A percentile compares a stretch with the other conserved stretches of the same genome.
Conservation (phyloP, 2,113 vertebrate species). For the Oostethus manadensis region DNA sequence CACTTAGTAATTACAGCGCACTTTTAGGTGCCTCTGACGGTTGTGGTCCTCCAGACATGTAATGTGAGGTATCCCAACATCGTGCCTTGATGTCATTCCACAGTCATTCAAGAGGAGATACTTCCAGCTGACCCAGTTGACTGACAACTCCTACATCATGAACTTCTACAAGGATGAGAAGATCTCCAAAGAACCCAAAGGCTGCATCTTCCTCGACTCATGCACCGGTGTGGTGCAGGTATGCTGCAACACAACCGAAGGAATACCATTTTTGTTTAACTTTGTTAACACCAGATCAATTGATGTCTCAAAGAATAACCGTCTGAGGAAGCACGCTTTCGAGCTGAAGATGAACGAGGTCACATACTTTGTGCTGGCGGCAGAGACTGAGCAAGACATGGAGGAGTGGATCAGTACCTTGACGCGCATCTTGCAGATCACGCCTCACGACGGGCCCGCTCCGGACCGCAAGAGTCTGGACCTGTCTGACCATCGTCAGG, state of each 20-base stretch:
- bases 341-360: slow-evolving; percentile 98
- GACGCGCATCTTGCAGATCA: slow-evolving; percentile 94
- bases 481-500: slow-evolving; percentile 83
- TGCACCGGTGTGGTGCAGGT: slow-evolving; percentile 97
- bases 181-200: slow-evolving; percentile 97
- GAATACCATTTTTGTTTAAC: not conserved
- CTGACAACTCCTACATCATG: slow-evolving; percentile 98
- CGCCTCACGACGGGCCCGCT: slow-evolving; percentile 80
- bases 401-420: slow-evolving; percentile 96
- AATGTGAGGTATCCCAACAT: not conserved
- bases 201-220: slow-evolving; percentile 97
- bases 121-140: slow-evolving; percentile 94
- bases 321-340: slow-evolving; percentile 91
- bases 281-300: not conserved
- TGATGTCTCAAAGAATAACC: slow-evolving; percentile 73
- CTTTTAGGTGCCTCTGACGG: too few species aligned
- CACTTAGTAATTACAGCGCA: too few species aligned
- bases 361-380: slow-evolving; percentile 97
- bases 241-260: slow-evolving; percentile 29
- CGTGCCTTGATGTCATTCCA: slow-evolving; percentile 8
- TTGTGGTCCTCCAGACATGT: not conserved
- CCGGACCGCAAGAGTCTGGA: slow-evolving; percentile 89
- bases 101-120: slow-evolving; percentile 98
- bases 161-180: slow-evolving; percentile 99
- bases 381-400: slow-evolving; percentile 96